These are phyloP conservation scores for Margaritifera margaritifera DNA, from an alignment of 2,888 invertebrate genomes.

Conservation along the genomic window DNA sequence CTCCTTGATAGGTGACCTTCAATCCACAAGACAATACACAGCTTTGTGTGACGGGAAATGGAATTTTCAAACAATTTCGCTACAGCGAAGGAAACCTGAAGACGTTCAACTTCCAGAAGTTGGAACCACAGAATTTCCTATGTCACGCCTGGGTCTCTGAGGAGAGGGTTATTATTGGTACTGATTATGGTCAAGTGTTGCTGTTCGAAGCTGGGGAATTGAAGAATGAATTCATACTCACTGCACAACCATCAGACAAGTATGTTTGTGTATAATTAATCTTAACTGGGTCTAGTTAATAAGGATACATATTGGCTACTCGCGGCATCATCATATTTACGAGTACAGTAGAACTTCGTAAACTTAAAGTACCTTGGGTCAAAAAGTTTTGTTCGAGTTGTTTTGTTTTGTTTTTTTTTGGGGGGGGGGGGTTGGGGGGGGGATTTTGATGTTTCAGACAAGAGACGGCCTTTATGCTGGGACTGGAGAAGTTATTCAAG, in stretches of 20 bases:
- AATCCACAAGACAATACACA: slow-evolving; percentile 86
- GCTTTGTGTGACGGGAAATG: slow-evolving; percentile 79
- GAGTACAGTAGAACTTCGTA: too few species aligned
- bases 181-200: slow-evolving; percentile 82
- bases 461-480: too few species aligned
- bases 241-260: slow-evolving; percentile 39
- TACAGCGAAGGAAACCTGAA: slow-evolving; percentile 86
- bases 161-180: slow-evolving; percentile 88
- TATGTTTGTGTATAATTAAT: slow-evolving; percentile 18
- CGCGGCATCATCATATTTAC: too few species aligned
- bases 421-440: too few species aligned
- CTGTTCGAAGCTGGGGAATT: slow-evolving; percentile 90
- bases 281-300: neutral
- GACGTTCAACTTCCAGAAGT: slow-evolving; percentile 87
- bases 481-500: too few species aligned
- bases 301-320: neutral
- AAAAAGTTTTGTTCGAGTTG: too few species aligned
- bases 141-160: slow-evolving; percentile 86
- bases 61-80: slow-evolving; percentile 83
- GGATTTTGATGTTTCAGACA: too few species aligned
- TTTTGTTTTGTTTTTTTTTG: too few species aligned
- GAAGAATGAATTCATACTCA: slow-evolving; percentile 71
- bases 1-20: slow-evolving; percentile 79
- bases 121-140: slow-evolving; percentile 83
- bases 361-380: too few species aligned